A percentile compares a stretch with the other conserved stretches of the same genome.
Evolutionary conservation across 2,797 vertebrate species (phyloP).

Genomic region (Tadarida brasiliensis): DNA sequence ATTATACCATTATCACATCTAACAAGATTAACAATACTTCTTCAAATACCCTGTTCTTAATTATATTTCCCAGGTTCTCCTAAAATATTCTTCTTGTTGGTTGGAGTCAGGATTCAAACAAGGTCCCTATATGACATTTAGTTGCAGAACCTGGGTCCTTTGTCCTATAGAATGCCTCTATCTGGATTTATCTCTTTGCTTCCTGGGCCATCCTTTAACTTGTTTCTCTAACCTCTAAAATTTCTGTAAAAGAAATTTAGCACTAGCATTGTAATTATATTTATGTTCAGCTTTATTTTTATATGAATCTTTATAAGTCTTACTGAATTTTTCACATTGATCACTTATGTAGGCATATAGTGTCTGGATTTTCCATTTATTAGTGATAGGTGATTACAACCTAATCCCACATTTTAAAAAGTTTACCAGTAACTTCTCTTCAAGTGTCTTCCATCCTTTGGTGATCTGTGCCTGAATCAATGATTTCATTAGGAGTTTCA

Average conservation of each 20-base stretch:
- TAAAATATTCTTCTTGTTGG: neutral
- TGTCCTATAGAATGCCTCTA: neutral
- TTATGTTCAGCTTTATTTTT: neutral
- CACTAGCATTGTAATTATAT: neutral
- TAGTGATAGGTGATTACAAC: neutral
- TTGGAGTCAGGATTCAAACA: neutral
- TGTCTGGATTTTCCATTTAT: neutral
- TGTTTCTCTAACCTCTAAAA: neutral
- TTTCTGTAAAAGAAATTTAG: neutral
- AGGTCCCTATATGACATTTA: neutral
- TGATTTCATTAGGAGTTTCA: constrained; percentile 5
- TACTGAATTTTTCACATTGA: neutral
- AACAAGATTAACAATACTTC: neutral
- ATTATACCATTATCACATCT: neutral
- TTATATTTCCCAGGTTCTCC: neutral
- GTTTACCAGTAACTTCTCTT: neutral
- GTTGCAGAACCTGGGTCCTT: neutral
- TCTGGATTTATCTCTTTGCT: neutral
- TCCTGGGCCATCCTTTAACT: neutral
- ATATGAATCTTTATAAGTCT: neutral
- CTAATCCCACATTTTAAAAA: neutral
- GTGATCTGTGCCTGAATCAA: neutral
- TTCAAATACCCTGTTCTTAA: neutral
- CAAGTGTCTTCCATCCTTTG: neutral
- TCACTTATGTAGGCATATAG: neutral